A percentile compares a stretch with the other conserved stretches of the same genome.
Conservation (phyloP, 1,140 invertebrate genomes). For the Aleiodes sp. region DNA sequence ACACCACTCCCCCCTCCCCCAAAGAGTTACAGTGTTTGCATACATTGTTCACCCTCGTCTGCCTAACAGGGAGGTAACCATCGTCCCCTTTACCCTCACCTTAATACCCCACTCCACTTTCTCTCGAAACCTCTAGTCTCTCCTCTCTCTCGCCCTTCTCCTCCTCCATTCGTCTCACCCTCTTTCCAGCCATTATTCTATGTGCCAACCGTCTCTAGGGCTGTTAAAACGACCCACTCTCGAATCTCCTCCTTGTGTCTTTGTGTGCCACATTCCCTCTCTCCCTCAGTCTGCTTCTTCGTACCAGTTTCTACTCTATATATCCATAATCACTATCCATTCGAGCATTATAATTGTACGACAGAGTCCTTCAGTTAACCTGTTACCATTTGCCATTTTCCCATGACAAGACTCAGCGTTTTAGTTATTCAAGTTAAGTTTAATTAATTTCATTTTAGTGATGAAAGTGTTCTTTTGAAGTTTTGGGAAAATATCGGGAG, state of each 20-base stretch:
- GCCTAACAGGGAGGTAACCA: slow-evolving; percentile 43
- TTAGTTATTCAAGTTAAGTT: no score
- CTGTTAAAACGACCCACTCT: slow-evolving; percentile 53
- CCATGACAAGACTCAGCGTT: no score
- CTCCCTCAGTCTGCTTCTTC: slow-evolving; percentile 34
- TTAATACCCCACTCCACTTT: neutral
- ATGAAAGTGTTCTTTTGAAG: no score
- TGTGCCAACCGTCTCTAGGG: slow-evolving; percentile 53
- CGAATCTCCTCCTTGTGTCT: slow-evolving; percentile 15
- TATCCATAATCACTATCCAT: slow-evolving; percentile 49
- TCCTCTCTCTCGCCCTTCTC: no score
- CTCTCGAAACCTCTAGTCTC: no score
- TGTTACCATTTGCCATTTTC: neutral
- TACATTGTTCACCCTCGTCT: slow-evolving; percentile 52
- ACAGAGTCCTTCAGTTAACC: slow-evolving; percentile 31
- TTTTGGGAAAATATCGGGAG: no score
- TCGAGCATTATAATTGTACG: slow-evolving; percentile 47
- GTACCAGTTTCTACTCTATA: slow-evolving; percentile 9
- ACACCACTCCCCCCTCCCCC: no score
- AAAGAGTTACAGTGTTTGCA: slow-evolving; percentile 53
- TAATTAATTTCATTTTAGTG: no score
- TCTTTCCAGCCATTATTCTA: slow-evolving; percentile 51
- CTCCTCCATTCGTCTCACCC: neutral
- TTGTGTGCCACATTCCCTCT: no score
- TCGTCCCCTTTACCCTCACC: slow-evolving; percentile 24